phyloP scores from a whole-genome alignment of 2,888 invertebrate genomes.

The Drosophila formosana region DNA sequence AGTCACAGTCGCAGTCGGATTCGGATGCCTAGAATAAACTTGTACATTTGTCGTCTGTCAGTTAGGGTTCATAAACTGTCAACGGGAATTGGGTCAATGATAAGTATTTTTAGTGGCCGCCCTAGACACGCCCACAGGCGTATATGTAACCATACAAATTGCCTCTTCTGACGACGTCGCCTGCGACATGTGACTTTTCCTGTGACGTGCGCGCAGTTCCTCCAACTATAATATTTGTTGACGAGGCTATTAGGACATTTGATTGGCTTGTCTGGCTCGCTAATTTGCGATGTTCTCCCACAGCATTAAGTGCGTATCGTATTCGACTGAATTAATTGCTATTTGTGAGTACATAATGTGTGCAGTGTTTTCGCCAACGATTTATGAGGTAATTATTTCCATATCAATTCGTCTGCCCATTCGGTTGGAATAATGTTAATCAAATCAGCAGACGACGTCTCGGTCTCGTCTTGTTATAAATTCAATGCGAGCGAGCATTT shows the following conservation, averaged over 20 bases:
- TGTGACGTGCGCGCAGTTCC: slow-evolving; percentile 42
- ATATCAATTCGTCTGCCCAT: slow-evolving; percentile 54
- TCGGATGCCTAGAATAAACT: slow-evolving; percentile 31
- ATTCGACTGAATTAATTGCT: slow-evolving; percentile 19
- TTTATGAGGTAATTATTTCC: slow-evolving; percentile 68
- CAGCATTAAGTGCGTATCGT: slow-evolving; percentile 14
- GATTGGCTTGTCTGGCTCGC: slow-evolving; percentile 54
- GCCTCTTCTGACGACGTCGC: slow-evolving; percentile 10
- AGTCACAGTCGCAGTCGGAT: neutral
- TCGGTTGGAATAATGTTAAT: slow-evolving; percentile 68
- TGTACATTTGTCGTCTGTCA: slow-evolving; percentile 42
- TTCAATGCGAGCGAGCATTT: slow-evolving; percentile 45
- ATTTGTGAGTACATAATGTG: slow-evolving; percentile 11
- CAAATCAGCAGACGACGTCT: slow-evolving; percentile 40
- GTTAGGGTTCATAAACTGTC: slow-evolving; percentile 47
- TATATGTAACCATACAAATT: slow-evolving; percentile 22
- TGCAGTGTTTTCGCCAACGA: slow-evolving; percentile 15
- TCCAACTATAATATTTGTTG: slow-evolving; percentile 44
- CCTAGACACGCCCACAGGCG: slow-evolving; percentile 18
- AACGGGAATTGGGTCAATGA: slow-evolving; percentile 74
- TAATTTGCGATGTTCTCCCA: slow-evolving; percentile 54
- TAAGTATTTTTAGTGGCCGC: slow-evolving; percentile 62
- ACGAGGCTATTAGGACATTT: slow-evolving; percentile 36
- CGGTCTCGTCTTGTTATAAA: slow-evolving; percentile 44
- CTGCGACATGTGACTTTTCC: slow-evolving; percentile 32